A percentile compares a stretch with the other conserved stretches of the same genome.
phyloP scores from a whole-genome alignment of 2,888 invertebrate species.

The Resseliella maxima region DNA sequence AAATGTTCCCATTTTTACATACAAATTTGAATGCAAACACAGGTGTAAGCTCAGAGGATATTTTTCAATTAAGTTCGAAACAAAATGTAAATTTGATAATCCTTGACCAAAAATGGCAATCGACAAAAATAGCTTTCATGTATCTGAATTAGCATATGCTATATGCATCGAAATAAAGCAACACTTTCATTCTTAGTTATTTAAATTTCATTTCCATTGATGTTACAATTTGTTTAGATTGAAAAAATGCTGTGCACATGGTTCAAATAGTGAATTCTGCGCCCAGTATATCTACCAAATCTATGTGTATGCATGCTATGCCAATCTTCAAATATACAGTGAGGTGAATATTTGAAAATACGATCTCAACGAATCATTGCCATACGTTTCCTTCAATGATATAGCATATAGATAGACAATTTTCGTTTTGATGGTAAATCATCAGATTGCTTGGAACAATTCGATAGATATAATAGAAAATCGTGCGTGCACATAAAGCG shows the following conservation, averaged over 20 bases:
- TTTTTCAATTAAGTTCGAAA: neutral
- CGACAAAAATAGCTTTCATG: too few species aligned
- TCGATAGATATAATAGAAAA: neutral
- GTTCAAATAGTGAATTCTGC: neutral
- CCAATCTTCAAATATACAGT: neutral
- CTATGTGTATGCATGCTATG: conserved; percentile 14
- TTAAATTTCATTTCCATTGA: too few species aligned
- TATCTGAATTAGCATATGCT: too few species aligned
- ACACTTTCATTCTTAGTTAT: too few species aligned
- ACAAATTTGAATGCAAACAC: neutral
- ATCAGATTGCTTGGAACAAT: neutral
- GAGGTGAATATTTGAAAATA: conserved; percentile 24
- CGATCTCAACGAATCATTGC: neutral
- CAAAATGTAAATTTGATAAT: too few species aligned
- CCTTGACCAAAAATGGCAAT: too few species aligned
- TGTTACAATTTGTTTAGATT: too few species aligned
- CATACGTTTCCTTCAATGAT: neutral
- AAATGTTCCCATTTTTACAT: neutral
- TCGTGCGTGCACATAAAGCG: neutral
- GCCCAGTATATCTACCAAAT: neutral
- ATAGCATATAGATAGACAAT: neutral
- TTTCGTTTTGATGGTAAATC: conserved; percentile 22
- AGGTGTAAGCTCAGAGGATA: neutral
- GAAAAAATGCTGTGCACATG: conserved; percentile 16
- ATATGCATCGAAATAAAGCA: too few species aligned